Conservation (phyloP, 37 sponge, comb jelly and placozoan genomes). For the Agelas oroides region DNA sequence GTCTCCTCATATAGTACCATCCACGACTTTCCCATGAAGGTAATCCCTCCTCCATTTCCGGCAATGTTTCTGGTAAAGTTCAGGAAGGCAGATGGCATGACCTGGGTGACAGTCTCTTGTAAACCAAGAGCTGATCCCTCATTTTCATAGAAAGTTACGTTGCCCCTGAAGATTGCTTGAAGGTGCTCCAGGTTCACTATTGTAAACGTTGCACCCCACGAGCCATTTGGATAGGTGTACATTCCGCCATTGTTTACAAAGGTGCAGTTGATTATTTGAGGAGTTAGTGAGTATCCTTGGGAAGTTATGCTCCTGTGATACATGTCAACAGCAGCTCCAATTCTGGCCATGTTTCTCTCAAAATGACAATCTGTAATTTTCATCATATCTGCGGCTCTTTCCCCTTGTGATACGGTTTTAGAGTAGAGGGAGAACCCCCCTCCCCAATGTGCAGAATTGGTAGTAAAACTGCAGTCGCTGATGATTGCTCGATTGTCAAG, state of each 20-base stretch:
- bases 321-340: conserved; percentile 39
- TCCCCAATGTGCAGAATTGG: conserved; percentile 22
- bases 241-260: conserved; percentile 7
- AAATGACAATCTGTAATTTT: neutral
- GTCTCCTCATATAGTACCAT: neutral
- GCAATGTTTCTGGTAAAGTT: conserved; percentile 14
- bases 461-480: conserved; percentile 8
- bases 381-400: neutral
- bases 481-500: neutral
- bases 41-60: conserved; percentile 44
- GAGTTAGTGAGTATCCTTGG: no score
- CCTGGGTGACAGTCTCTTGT: neutral
- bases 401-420: neutral
- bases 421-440: conserved; percentile 13
- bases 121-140: conserved; percentile 43
- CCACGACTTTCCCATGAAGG: conserved; percentile 10
- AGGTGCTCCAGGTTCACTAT: conserved; percentile 45
- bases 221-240: neutral
- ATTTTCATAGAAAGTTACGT: conserved; percentile 18
- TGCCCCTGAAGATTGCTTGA: conserved; percentile 18
- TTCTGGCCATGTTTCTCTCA: conserved; percentile 19
- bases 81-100: neutral
- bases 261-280: neutral
- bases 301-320: neutral
- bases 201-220: conserved; percentile 7